Evolutionary conservation across 2,113 vertebrate genomes (phyloP).

Genomic region (Oreochromis niloticus): DNA sequence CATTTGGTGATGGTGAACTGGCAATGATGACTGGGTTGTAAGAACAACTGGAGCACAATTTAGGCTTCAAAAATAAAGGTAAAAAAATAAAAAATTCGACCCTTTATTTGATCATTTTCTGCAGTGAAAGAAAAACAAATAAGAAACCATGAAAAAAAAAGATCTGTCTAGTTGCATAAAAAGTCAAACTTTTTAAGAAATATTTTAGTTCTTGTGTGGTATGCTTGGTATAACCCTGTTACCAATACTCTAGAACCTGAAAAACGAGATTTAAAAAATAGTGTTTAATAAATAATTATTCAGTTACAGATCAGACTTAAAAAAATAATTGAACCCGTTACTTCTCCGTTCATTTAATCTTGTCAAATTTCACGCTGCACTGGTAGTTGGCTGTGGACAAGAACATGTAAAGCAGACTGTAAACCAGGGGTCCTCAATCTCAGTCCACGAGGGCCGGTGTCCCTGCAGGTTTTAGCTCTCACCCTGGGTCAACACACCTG

Average conservation of each 20-base stretch:
- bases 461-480: no score
- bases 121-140: not conserved
- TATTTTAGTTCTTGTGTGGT: no score
- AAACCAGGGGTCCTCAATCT: no score
- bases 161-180: not conserved
- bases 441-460: no score
- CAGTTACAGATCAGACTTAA: not conserved
- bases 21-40: not conserved
- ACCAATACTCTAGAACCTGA: not conserved
- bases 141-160: not conserved
- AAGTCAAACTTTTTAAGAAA: no score
- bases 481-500: no score
- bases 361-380: not conserved
- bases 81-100: rapidly evolving
- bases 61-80: not conserved
- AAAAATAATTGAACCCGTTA: not conserved
- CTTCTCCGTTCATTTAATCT: not conserved
- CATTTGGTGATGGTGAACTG: not conserved
- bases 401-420: not conserved
- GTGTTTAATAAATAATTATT: not conserved
- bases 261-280: not conserved
- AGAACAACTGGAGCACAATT: not conserved
- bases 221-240: no score
- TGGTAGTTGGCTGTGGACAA: not conserved
- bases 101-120: not conserved